phyloP scores from a whole-genome alignment of 2,113 vertebrate species.

The Syngnathoides biaculeatus region DNA sequence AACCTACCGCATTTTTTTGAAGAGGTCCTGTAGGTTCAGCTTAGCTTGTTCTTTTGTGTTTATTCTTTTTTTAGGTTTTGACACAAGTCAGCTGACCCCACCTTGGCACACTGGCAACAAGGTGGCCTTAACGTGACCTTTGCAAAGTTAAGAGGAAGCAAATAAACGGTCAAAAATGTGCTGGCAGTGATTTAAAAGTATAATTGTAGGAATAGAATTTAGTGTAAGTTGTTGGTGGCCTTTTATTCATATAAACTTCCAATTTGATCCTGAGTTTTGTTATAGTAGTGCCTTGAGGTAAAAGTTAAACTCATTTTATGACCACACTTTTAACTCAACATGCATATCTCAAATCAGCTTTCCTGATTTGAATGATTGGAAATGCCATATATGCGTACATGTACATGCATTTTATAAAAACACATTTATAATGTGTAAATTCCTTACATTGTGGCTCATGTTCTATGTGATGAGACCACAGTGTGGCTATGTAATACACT shows the following conservation, averaged over 20 bases:
- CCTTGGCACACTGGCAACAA: background rate
- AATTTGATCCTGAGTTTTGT: background rate
- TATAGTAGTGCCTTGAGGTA: background rate
- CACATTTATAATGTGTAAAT: too few relatives aligned
- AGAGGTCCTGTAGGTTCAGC: conserved; percentile 1
- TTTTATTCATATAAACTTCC: too few relatives aligned
- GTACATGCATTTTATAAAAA: too few relatives aligned
- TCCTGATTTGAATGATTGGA: too few relatives aligned
- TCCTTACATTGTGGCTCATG: too few relatives aligned
- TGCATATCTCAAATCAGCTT: too few relatives aligned
- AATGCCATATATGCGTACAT: too few relatives aligned
- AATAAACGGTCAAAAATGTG: too few relatives aligned
- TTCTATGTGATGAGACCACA: too few relatives aligned
- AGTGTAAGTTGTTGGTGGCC: background rate
- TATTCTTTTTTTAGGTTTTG: background rate
- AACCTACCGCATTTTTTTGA: conserved; percentile 1
- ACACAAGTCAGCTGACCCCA: background rate
- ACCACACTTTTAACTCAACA: background rate
- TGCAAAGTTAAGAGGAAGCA: too few relatives aligned
- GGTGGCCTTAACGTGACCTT: background rate
- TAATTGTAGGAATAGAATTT: background rate
- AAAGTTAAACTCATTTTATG: background rate
- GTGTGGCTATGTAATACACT: too few relatives aligned
- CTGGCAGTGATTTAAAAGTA: background rate
- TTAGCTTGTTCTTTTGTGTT: background rate